phyloP scores from a whole-genome alignment of 1,140 invertebrate genomes.

The Mizuhopecten yessoensis region DNA sequence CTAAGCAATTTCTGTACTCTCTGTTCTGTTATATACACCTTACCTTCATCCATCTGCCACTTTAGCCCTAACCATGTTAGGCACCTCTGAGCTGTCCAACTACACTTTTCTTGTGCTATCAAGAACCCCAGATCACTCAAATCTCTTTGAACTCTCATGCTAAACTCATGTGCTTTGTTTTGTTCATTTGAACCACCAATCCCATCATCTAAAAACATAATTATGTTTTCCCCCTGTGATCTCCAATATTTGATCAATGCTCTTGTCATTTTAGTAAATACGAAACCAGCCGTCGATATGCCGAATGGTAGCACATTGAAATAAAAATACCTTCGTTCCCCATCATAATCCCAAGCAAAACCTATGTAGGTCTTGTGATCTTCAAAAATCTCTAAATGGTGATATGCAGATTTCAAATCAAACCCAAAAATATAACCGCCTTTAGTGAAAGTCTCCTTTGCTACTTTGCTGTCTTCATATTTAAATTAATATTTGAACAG shows the following conservation, averaged over 20 bases:
- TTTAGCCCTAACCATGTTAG: conserved; percentile 44
- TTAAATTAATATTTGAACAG: conserved; percentile 37
- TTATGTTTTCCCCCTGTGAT: conserved; percentile 38
- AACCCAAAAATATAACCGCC: conserved; percentile 51
- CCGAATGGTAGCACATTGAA: conserved; percentile 55
- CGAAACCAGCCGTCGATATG: conserved; percentile 44
- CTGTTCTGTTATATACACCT: conserved; percentile 33
- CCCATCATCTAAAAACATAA: conserved; percentile 60
- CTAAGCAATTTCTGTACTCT: neutral
- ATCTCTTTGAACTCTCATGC: neutral
- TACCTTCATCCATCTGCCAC: conserved; percentile 46
- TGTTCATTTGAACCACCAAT: conserved; percentile 42
- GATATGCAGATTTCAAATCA: conserved; percentile 56
- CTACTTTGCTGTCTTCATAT: conserved; percentile 42
- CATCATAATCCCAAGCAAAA: conserved; percentile 42
- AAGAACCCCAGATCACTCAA: conserved; percentile 47
- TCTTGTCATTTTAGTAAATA: conserved; percentile 51
- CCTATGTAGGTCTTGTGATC: conserved; percentile 42
- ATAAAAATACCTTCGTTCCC: conserved; percentile 42
- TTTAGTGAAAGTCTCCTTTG: conserved; percentile 45
- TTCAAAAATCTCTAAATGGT: conserved; percentile 46
- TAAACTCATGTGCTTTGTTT: neutral
- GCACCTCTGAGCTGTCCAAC: conserved; percentile 36
- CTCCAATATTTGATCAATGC: conserved; percentile 50
- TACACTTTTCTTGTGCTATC: conserved; percentile 51